Conservation (phyloP, 2,888 invertebrate genomes). For the Eubasilissa splendida region DNA sequence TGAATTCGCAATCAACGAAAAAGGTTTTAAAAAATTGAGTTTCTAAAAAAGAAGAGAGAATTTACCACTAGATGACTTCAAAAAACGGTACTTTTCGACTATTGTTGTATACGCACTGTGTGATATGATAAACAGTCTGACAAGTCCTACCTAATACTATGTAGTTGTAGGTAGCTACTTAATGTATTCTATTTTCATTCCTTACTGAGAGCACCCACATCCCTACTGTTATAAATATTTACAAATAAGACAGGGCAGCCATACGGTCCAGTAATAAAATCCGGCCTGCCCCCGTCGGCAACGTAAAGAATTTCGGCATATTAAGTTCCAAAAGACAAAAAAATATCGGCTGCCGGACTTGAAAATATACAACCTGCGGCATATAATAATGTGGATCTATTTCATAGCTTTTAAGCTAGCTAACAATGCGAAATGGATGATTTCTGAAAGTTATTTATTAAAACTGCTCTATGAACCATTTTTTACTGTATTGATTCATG, state of each 20-base stretch:
- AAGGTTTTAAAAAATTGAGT: too few relatives aligned
- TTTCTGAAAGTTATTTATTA: not conserved
- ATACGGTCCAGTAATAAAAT: constrained; percentile 11
- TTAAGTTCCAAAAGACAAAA: not conserved
- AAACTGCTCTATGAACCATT: constrained; percentile 3
- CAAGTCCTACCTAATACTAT: too few relatives aligned
- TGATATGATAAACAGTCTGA: too few relatives aligned
- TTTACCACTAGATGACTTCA: too few relatives aligned
- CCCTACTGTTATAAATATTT: not conserved
- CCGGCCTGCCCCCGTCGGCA: constrained; percentile 17
- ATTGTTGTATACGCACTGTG: too few relatives aligned
- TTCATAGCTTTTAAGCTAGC: constrained; percentile 17
- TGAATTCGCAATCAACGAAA: too few relatives aligned
- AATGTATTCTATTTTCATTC: too few relatives aligned
- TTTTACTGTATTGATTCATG: not conserved
- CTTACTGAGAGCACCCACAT: not conserved
- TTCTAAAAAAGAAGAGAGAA: too few relatives aligned
- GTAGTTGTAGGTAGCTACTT: too few relatives aligned
- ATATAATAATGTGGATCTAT: constrained; percentile 2
- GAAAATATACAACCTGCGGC: constrained; percentile 13
- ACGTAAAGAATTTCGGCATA: not conserved
- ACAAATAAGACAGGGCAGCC: constrained; percentile 3
- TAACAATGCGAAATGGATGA: not conserved
- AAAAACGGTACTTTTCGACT: too few relatives aligned
- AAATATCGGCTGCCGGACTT: constrained; percentile 20